Percentiles rank a stretch among this genome's conserved stretches.
Evolutionary conservation across 2,888 invertebrate genomes (phyloP).

Genomic region (Epinotia demarniana): DNA sequence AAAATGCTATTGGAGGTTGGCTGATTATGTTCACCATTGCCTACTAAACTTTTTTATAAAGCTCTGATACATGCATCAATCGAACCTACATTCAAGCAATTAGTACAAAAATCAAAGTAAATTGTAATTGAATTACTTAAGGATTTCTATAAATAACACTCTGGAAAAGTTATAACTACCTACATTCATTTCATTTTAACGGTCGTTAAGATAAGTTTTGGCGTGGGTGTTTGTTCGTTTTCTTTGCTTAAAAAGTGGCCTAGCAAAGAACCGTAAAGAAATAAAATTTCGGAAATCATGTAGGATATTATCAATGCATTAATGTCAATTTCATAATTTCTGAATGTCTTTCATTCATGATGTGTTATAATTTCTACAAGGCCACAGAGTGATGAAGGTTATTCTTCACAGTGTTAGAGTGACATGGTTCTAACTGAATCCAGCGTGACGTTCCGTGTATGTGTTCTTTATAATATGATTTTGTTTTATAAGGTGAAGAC

Average conservation of each 20-base stretch:
- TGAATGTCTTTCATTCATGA: not conserved
- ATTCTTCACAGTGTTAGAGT: constrained; percentile 33
- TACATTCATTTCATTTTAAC: not conserved
- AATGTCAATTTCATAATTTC: not conserved
- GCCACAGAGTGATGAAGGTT: not conserved
- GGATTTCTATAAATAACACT: not conserved
- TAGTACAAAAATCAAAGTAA: not conserved
- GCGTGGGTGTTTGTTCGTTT: constrained; percentile 8
- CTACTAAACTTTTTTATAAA: constrained; percentile 26
- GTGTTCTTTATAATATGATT: constrained; percentile 32
- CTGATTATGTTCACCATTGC: not conserved
- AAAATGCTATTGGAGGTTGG: constrained; percentile 8
- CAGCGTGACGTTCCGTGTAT: constrained; percentile 41
- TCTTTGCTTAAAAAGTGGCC: not conserved
- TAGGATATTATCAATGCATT: not conserved
- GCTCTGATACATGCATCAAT: constrained; percentile 7
- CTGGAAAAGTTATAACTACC: not conserved
- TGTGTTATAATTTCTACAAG: not conserved
- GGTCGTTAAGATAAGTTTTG: not conserved
- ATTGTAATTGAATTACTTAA: not conserved
- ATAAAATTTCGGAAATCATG: constrained; percentile 2
- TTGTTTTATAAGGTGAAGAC: constrained; percentile 33
- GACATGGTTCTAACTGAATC: constrained; percentile 52
- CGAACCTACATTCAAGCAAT: not conserved
- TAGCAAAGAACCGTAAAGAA: not conserved